Base-by-base conservation (phyloP, 2,888 invertebrate species). In the Schrankia costaestrigalis region DNA sequence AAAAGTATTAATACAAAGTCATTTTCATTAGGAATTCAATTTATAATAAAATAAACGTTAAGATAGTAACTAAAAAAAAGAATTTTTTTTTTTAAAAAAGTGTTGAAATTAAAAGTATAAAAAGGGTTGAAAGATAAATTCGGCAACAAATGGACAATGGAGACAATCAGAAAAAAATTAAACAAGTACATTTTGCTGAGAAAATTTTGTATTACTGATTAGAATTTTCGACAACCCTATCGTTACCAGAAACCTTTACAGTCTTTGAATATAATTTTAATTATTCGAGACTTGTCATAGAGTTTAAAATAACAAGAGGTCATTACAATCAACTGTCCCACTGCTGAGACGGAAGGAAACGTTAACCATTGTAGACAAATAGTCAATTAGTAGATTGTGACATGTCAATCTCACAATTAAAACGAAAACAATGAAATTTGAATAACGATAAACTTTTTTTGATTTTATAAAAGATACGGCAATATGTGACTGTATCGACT, bases 41-140 rank as follows among this genome's bases (percentile, higher is more conserved):
- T 64, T 59, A 37, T 46, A n/a, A n/a, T 63, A 52, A 53, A 62
- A 61, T 66, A 68, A 66, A 63, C 47, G 59, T 37, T 48, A 47
- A 42, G 42, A 31, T 42, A 54, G 43, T 49, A 56, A 53, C 50
- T 53, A 40, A 42, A 46, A 34, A 27, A 37, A 58, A 67, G 60
- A 63, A 60, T 66, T 67, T 40, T 42, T n/a, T n/a, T n/a, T n/a
- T n/a, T n/a, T n/a, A n/a, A 43, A 34, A 55, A 63, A 61, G 59
- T 61, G 49, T 56, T 29, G 29, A 14, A 54, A 43, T n/a, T n/a
- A 25, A 50, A 56, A 57, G 49, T 31, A 37, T 41, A 39, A 42
- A 56, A 69, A 65, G 65, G 65, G 63, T 60, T 66, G 54, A 42
- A 58, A 55, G 48, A 55, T 57, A 51, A 58, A 65, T 55, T 60